A percentile compares a stretch with the other conserved stretches of the same genome.
These are phyloP conservation scores for Cyphomyrmex costatus DNA, from an alignment of 1,140 invertebrate genomes.

Conservation along the genomic window DNA sequence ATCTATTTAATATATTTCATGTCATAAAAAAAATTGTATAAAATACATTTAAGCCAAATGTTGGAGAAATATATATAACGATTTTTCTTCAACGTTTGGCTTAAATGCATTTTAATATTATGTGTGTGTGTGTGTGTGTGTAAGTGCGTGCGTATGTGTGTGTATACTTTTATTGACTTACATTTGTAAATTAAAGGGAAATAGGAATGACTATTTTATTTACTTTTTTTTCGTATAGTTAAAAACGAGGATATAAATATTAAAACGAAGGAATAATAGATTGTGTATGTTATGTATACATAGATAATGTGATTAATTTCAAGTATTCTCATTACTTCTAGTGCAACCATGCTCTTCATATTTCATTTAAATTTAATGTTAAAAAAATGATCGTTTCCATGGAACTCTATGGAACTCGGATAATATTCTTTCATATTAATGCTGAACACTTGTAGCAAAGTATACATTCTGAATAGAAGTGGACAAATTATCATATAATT, in stretches of 20 bases:
- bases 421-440: slow-evolving; percentile 18
- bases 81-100: too few species aligned
- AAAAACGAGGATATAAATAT: slow-evolving; percentile 13
- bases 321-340: slow-evolving; percentile 13
- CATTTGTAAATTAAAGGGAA: slow-evolving; percentile 60
- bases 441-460: not conserved
- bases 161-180: slow-evolving; percentile 52
- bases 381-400: not conserved
- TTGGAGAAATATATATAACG: too few species aligned
- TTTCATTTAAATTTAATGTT: slow-evolving; percentile 23
- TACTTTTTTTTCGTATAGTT: slow-evolving; percentile 30
- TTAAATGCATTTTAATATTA: too few species aligned
- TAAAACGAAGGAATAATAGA: slow-evolving; percentile 38
- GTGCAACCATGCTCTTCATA: slow-evolving; percentile 1
- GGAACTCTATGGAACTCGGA: too few species aligned
- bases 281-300: slow-evolving; percentile 45
- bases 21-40: slow-evolving; percentile 45
- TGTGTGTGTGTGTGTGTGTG: too few species aligned
- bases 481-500: not conserved
- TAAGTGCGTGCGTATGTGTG: too few species aligned
- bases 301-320: slow-evolving; percentile 48
- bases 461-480: slow-evolving; percentile 9
- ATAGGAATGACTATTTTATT: slow-evolving; percentile 40
- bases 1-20: slow-evolving; percentile 51
- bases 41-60: slow-evolving; percentile 49